A percentile compares a stretch with the other conserved stretches of the same genome.
phyloP scores from a whole-genome alignment of 2,888 invertebrate genomes.

The Meghimatium bilineatum region DNA sequence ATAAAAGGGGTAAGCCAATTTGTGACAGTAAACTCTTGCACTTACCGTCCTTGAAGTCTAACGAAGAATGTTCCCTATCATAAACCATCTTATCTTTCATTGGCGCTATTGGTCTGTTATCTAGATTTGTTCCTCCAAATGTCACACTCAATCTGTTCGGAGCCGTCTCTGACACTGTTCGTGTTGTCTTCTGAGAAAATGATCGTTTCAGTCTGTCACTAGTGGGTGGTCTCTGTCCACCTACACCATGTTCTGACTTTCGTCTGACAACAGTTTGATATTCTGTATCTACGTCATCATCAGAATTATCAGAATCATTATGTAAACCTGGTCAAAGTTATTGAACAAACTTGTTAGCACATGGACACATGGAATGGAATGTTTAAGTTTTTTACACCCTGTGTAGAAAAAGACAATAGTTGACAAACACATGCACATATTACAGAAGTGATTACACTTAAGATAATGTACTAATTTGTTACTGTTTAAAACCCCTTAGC shows the following conservation, averaged over 20 bases:
- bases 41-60: constrained; percentile 76
- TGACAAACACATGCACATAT: too few relatives aligned
- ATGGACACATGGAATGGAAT: too few relatives aligned
- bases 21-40: neutral
- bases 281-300: neutral
- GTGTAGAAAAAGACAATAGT: too few relatives aligned
- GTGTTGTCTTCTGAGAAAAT: neutral
- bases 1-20: too few relatives aligned
- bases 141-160: constrained; percentile 17
- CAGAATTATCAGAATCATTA: constrained; percentile 3
- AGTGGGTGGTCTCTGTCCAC: neutral
- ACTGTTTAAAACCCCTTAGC: too few relatives aligned
- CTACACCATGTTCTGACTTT: constrained; percentile 11
- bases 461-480: too few relatives aligned
- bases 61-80: constrained; percentile 68
- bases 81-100: constrained; percentile 75
- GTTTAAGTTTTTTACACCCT: too few relatives aligned
- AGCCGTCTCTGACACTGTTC: constrained; percentile 8
- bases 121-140: constrained; percentile 46
- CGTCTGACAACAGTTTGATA: constrained; percentile 14
- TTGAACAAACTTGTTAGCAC: neutral
- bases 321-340: neutral
- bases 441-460: too few relatives aligned
- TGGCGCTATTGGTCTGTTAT: constrained; percentile 76
- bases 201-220: neutral